Evolutionary conservation across 1,140 invertebrate species (phyloP), one percentile per base, ranked within the genome.

Genomic region (Leptinotarsa defecta): DNA sequence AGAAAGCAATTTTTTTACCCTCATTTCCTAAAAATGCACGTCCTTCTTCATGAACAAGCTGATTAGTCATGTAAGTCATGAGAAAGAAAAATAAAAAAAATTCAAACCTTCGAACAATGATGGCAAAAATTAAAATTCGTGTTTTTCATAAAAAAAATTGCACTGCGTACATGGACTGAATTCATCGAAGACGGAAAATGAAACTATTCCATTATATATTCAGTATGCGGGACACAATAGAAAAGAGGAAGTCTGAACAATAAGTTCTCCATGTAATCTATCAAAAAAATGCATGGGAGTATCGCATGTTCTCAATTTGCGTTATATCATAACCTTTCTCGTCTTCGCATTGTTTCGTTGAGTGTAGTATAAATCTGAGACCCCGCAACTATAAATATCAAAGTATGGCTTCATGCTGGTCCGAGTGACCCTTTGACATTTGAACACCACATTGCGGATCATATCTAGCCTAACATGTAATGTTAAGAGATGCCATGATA

Each of bases 321-420:
- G 70, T 43, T 57, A 34, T 71, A 71, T 71, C 70, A 62, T 49
- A 71, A 71, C 68, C 74, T 57, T 75, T 68, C 22, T 71, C 49
- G 34, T 68, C 68, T 76, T 76, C 62, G 67, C 71, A 73, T 73
- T 73, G 75, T 76, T 76, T 69, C 64, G 24, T 27, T 52, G 72
- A 19, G 48, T 71, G 57, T 63, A 71, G 57, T 63, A 77, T 77
- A 71, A 77, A 77, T 77, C 76, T 34, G 64, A 68, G 57, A 77
- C 71, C 71, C 68, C 73, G 72, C 73, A 74, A 71, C 76, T 73
- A 74, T 77, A 77, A 77, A 77, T 77, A 77, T 77, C 76, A 62
- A 77, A 70, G 65, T 43, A 77, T 69, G 67, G 64, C 76, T 70
- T 71, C 76, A 77, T 48, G 72, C 72, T 77, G 76, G 76, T 49